Base-by-base conservation (phyloP, 1,140 invertebrate species). In the Globodera ellingtonae region DNA sequence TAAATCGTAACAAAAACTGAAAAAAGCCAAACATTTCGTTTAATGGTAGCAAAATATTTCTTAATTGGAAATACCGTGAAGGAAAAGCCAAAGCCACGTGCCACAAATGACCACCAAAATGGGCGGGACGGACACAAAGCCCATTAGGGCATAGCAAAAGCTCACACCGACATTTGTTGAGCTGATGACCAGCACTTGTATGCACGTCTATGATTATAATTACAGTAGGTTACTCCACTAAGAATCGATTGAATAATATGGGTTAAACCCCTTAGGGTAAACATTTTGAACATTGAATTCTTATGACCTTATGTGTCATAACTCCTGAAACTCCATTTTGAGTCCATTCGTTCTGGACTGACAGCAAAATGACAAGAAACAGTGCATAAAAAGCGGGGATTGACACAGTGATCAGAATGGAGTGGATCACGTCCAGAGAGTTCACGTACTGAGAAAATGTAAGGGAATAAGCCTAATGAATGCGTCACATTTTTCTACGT, bases 101-200 rank as follows among this genome's bases (percentile, higher is more conserved):
- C 24, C 67, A 4, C n/a, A 70, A 35, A 70, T 70, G 24, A 70
- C 9, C 21, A 47, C 67, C 24, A 70, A 70, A 35, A 47, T 35
- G 21, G 67, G 9, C 7, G 67, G 24, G n/a, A 70, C 67, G 67
- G 67, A 35, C 24, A 70, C 24, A 70, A 44, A 44, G 9, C 24
- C 67, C 67, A 70, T 70, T 21, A 70, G 67, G 18, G 67, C 67
- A 18, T 70, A 70, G 67, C 24, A 70, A 70, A 70, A 70, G 10
- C 67, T 70, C 13, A 59, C 56, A 59, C 10, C 56, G 15, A 15
- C 56, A 59, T 59, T 59, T 18, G 56, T 59, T 15, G 56, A 59
- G 18, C 56, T 59, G 56, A 59, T 59, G 56, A 59, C 56, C 13
- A 59, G 15, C 56, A 59, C 56, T 59, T 59, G 56, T 10, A 59